Base-by-base conservation (phyloP, 2,888 invertebrate species). In the Drosophila suboccidentalis region DNA sequence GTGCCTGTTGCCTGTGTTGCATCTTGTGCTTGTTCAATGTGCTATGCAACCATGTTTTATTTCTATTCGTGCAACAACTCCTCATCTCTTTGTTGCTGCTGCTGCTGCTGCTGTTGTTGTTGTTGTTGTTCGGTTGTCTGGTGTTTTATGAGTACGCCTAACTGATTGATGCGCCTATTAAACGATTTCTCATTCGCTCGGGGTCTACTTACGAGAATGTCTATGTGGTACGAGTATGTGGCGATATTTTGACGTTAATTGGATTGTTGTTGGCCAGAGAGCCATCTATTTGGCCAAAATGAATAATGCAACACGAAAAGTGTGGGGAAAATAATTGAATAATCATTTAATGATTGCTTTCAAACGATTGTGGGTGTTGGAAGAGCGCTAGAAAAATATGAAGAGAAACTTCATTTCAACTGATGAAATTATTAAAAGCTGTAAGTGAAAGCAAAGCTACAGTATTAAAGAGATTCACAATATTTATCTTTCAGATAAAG, bases 121-220 rank as follows among this genome's bases (percentile, higher is more conserved):
- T 57, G 49, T 49, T 47, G 46, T 61, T 51, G 68, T 53, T 59
- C 58, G 54, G 61, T 55, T 75, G 72, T 71, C 77, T 71, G 74
- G 78, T 85, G 82, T 81, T 87, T 87, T 87, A 82, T 84, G 86
- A 77, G 79, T 75, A 75, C 78, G 74, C 73, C 81, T 66, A 75
- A 70, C 86, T 86, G 86, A 87, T 87, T 87, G 87, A 87, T 87
- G 86, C 77, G 78, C 78, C 87, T 84, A 87, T 89, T 84, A 84
- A 84, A 84, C 84, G 84, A 84, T 78, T 88, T 80, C 71, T 75
- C 88, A 68, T 66, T 75, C 76, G 69, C 76, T 75, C 62, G 58
- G 47, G 64, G 61, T 66, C 63, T 64, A 57, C 77, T 62, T 71
- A 71, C 58, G 60, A 51, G 55, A 32, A 10, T 39, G 54, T 57